Base-by-base conservation (phyloP, 2,888 invertebrate species). In the Odontocerum albicorne region DNA sequence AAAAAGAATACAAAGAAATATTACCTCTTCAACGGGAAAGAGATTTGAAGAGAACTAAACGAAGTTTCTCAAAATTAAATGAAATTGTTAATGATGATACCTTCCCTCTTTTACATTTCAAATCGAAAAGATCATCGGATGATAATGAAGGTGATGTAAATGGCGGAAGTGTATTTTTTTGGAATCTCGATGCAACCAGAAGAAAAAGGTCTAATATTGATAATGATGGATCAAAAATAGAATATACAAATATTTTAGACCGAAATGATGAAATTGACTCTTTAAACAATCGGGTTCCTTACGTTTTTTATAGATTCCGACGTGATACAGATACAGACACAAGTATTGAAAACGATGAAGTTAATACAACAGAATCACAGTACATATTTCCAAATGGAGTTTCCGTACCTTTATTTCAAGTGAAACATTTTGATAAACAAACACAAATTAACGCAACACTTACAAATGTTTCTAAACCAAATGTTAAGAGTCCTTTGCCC, bases 381-480 rank as follows among this genome's bases (percentile, higher is more conserved):
- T 3, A 42, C 13, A 12, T 7, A 7, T 12, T 3, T 13, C 12
- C 13, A 4, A 12, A 7, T 19, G 12, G 21, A 2, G 16, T 21
- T 12, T 19, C 38, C 20, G 20, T 47, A 38, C 49, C 49, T 8
- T 8, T 21, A 10, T 22, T 49, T 16, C 36, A 38, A 21, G 39
- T 49, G 16, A 21, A 49, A 27, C 15, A 21, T 6, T 4, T 39
- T 4, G 38, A 49, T 15, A 49, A 49, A 20, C 12, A 19, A 3
- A 40, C 40, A 16, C 31, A 49, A 20, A 31, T 49, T 17, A 49
- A 49, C 10, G 49, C 33, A 16, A 31, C 49, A 4, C n/a, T 40
- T 8, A 19, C 32, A 10, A 40, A 17, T 32, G 13, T 40, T 1
- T n/a, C 39, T 19, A 27, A 31, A n/a, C 10, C 16, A 8, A 12